Percentiles rank a stretch among this genome's conserved stretches.
phyloP scores from a whole-genome alignment of 2,888 invertebrate genomes.

The Oscheius sp. region DNA sequence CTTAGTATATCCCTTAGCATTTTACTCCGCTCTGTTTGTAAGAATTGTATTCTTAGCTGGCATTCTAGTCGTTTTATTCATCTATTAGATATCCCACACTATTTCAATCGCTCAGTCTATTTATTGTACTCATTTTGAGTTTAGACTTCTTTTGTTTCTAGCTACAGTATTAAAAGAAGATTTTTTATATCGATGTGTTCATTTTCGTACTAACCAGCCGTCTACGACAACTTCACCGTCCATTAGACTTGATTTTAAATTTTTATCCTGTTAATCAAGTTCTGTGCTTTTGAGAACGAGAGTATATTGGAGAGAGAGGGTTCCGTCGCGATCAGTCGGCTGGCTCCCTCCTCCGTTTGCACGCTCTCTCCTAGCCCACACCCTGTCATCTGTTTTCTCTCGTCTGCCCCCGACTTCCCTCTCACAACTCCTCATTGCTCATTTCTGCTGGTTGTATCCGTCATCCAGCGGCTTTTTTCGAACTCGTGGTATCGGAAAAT shows the following conservation, averaged over 20 bases:
- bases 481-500: too few relatives aligned
- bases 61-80: background rate
- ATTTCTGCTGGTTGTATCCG: background rate
- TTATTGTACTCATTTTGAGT: too few relatives aligned
- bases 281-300: background rate
- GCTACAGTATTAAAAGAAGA: too few relatives aligned
- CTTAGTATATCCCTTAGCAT: too few relatives aligned
- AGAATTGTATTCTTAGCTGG: background rate
- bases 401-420: background rate
- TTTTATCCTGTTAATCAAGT: background rate
- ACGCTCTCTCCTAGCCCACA: constrained; percentile 12
- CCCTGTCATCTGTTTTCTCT: constrained; percentile 32
- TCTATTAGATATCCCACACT: background rate
- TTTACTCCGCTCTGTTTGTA: background rate
- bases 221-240: too few relatives aligned
- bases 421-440: background rate
- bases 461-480: too few relatives aligned
- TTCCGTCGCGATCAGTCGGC: constrained; percentile 25
- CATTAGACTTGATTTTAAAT: too few relatives aligned
- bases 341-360: constrained; percentile 11
- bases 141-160: too few relatives aligned
- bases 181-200: too few relatives aligned
- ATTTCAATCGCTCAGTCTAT: background rate
- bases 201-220: too few relatives aligned
- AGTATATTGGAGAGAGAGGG: background rate